A percentile compares a stretch with the other conserved stretches of the same genome.
These are phyloP conservation scores for Callorhinus ursinus DNA, from an alignment of 2,113 vertebrate species.

Conservation along the genomic window DNA sequence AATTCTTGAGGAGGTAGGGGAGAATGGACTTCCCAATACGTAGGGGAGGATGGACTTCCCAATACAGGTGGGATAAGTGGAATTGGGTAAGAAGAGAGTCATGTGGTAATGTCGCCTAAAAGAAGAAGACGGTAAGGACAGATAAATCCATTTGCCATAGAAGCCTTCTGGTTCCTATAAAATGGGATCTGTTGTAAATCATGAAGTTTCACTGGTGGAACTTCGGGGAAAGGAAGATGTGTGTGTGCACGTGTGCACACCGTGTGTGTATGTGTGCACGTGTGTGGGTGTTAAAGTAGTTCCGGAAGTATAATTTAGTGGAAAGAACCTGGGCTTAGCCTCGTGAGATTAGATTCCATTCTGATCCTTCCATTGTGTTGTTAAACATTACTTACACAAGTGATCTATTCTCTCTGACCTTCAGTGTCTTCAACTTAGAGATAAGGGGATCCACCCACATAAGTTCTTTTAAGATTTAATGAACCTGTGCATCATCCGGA, in stretches of 20 bases:
- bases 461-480: background rate
- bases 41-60: background rate
- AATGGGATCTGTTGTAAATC: background rate
- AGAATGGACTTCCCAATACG: background rate
- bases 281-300: background rate
- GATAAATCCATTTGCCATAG: background rate
- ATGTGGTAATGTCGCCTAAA: background rate
- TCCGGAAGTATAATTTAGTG: background rate
- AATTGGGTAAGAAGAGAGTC: background rate
- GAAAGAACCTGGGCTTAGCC: background rate
- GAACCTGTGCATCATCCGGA: background rate
- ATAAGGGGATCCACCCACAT: background rate
- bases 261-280: background rate
- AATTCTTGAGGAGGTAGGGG: background rate
- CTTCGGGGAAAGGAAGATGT: background rate
- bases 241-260: no score
- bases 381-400: background rate
- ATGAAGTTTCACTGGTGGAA: background rate
- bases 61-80: background rate
- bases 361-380: background rate
- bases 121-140: background rate
- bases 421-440: background rate
- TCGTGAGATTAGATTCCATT: background rate
- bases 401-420: background rate
- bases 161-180: background rate